Evolutionary conservation across 2,113 vertebrate genomes (phyloP).

Genomic region (Gymnobelideus leadbeateri): DNA sequence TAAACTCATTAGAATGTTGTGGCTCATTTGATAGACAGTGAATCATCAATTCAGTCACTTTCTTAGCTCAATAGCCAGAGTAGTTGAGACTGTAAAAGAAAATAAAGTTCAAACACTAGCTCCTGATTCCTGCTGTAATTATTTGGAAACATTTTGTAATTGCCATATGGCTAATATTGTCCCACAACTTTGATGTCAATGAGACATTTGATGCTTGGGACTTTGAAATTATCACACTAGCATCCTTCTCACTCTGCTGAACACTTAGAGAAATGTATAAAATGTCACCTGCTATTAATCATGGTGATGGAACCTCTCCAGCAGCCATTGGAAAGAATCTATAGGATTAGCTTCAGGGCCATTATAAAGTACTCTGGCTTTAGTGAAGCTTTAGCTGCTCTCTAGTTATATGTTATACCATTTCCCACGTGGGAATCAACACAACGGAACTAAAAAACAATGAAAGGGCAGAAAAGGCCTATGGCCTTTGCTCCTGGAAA

Average conservation of each 20-base stretch:
- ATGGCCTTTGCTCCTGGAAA: slow-evolving; percentile 76
- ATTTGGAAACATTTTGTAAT: background rate
- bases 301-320: slow-evolving; percentile 70
- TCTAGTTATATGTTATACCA: slow-evolving; percentile 70
- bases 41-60: background rate
- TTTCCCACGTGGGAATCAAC: slow-evolving; percentile 82
- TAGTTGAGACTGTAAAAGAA: background rate
- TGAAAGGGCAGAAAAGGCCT: slow-evolving; percentile 72
- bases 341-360: slow-evolving; percentile 79
- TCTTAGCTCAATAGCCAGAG: background rate
- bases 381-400: slow-evolving; percentile 72
- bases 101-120: background rate
- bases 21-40: background rate
- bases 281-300: slow-evolving; percentile 80
- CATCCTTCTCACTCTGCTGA: slow-evolving; percentile 66
- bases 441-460: slow-evolving; percentile 82
- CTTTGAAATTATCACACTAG: background rate
- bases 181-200: background rate
- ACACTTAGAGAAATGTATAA: slow-evolving; percentile 50
- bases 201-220: background rate
- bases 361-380: slow-evolving; percentile 76
- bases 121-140: background rate
- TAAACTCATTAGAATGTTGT: background rate
- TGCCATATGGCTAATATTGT: background rate
- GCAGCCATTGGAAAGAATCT: slow-evolving; percentile 60